Percentiles rank a stretch among this genome's conserved stretches.
Conservation (phyloP, 1,140 invertebrate genomes). For the Leptopilina boulardi region DNA sequence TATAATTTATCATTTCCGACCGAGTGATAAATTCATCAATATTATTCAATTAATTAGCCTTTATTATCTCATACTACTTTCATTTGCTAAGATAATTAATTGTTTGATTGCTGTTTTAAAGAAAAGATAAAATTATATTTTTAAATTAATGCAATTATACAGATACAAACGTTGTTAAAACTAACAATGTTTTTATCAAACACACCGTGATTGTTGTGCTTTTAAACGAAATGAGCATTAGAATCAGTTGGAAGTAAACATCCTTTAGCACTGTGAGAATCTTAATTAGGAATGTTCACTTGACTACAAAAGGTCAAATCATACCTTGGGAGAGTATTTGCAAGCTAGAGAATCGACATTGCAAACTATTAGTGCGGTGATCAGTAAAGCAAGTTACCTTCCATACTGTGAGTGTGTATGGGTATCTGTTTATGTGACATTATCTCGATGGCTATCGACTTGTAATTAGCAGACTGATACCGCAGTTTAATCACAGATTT, state of each 20-base stretch:
- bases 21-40: too few species aligned
- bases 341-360: background rate
- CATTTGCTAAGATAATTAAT: too few species aligned
- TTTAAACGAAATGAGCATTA: background rate
- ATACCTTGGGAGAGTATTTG: constrained; percentile 2
- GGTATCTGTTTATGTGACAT: constrained; percentile 30
- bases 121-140: too few species aligned
- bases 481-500: constrained; percentile 21
- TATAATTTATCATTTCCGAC: too few species aligned
- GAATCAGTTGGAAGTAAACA: background rate
- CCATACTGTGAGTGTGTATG: constrained; percentile 7
- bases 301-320: background rate
- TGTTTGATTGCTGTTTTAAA: too few species aligned
- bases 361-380: constrained; percentile 25
- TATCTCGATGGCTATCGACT: constrained; percentile 20
- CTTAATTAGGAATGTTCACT: constrained; percentile 7
- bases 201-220: background rate
- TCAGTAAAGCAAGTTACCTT: constrained; percentile 22
- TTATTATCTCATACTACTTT: too few species aligned
- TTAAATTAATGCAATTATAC: too few species aligned
- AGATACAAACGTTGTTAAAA: background rate
- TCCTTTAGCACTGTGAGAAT: background rate
- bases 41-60: too few species aligned
- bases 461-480: constrained; percentile 28
- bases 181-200: background rate